Evolutionary conservation across 2,888 invertebrate genomes (phyloP).

Genomic region (Hirtodrosophila histrioides): DNA sequence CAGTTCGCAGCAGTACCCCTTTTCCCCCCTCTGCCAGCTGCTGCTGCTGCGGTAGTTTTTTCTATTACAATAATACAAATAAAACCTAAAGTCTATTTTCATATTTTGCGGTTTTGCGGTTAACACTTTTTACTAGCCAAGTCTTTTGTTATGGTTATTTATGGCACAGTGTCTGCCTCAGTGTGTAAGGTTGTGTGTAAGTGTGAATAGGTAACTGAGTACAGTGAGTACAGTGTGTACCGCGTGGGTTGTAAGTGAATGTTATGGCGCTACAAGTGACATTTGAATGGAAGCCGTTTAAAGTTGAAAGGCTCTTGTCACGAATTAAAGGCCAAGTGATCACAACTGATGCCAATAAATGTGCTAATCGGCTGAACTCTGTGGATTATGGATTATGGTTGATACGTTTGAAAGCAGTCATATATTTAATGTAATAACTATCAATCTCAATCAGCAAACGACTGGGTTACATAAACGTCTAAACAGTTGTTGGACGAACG

Average conservation of each 20-base stretch:
- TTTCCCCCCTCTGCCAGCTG: background rate
- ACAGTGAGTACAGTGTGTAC: constrained; percentile 22
- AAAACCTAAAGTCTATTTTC: constrained; percentile 55
- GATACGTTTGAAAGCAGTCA: too few relatives aligned
- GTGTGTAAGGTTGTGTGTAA: constrained; percentile 13
- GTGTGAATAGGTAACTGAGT: constrained; percentile 19
- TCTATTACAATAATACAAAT: constrained; percentile 47
- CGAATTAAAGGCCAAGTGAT: constrained; percentile 38
- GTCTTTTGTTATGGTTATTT: constrained; percentile 54
- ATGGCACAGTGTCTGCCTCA: constrained; percentile 46
- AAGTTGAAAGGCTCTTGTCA: constrained; percentile 44
- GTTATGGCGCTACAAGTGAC: constrained; percentile 54
- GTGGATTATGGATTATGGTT: too few relatives aligned
- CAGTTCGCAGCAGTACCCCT: constrained; percentile 26
- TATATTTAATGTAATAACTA: too few relatives aligned
- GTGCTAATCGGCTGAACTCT: constrained; percentile 30
- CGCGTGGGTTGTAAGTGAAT: constrained; percentile 54
- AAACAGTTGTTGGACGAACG: too few relatives aligned
- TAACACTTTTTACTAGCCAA: constrained; percentile 41
- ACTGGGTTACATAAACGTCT: too few relatives aligned
- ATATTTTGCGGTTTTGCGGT: constrained; percentile 63
- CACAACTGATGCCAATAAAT: constrained; percentile 33
- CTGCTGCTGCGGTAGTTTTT: constrained; percentile 16
- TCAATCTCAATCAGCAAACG: too few relatives aligned
- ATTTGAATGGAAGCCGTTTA: constrained; percentile 38